Percentiles rank a stretch among this genome's conserved stretches.
phyloP scores from a whole-genome alignment of 2,797 vertebrate species.

The Lepidocolaptes lacrymiger region DNA sequence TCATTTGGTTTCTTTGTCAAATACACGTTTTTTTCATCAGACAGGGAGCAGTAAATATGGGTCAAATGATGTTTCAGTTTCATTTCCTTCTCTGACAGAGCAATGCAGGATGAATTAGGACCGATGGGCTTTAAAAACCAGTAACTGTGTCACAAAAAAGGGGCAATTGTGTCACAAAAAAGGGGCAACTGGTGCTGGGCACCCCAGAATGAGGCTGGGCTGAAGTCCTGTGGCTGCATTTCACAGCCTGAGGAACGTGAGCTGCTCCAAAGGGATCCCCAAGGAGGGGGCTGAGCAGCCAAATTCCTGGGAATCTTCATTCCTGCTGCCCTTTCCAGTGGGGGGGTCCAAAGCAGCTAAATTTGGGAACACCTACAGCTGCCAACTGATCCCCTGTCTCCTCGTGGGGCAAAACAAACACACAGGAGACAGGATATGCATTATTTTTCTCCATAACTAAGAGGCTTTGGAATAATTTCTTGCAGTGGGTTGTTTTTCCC shows the following conservation, averaged over 20 bases:
- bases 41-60: neutral
- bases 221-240: neutral
- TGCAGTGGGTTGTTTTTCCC: neutral
- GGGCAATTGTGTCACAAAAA: too few relatives aligned
- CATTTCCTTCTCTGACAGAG: neutral
- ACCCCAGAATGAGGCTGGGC: neutral
- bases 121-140: neutral
- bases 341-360: neutral
- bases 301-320: neutral
- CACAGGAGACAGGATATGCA: neutral
- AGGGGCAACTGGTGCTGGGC: neutral
- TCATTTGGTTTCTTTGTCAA: neutral
- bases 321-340: neutral
- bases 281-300: neutral
- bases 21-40: neutral
- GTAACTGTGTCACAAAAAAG: neutral
- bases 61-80: neutral
- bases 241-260: conserved; percentile 9
- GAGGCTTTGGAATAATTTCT: neutral
- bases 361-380: neutral
- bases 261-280: neutral
- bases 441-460: neutral
- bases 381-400: neutral
- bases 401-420: neutral
- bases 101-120: neutral